These are phyloP conservation scores for Pionites leucogaster DNA, from an alignment of 2,113 vertebrate species.

Conservation along the genomic window DNA sequence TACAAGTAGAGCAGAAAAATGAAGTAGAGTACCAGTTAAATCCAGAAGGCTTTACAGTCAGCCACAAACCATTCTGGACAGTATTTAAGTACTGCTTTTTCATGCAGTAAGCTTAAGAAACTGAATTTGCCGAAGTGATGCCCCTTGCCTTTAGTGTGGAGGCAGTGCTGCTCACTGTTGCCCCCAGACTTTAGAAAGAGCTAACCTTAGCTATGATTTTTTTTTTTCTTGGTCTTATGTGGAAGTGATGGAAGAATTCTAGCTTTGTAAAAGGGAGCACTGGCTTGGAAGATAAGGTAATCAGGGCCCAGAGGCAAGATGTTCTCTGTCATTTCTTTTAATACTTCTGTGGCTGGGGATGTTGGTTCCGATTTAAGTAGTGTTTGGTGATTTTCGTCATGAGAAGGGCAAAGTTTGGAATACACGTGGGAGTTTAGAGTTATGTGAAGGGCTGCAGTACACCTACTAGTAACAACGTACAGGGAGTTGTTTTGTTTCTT, in stretches of 20 bases:
- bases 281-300: background rate
- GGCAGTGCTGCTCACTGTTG: background rate
- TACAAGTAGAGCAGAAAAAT: background rate
- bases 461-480: background rate
- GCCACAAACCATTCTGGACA: background rate
- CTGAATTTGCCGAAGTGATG: background rate
- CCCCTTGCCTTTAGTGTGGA: background rate
- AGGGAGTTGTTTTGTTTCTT: slow-evolving; percentile 27
- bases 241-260: background rate
- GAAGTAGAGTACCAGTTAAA: background rate
- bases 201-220: background rate
- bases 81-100: background rate
- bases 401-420: background rate
- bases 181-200: background rate
- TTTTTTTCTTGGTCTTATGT: background rate
- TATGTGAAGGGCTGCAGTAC: background rate
- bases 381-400: background rate
- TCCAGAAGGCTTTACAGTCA: background rate
- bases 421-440: background rate
- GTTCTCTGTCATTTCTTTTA: background rate
- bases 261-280: background rate
- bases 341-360: background rate
- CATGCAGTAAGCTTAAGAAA: background rate
- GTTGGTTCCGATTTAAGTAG: background rate
- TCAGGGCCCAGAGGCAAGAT: background rate